These are phyloP conservation scores for Chydorus sphaericus DNA, from an alignment of 2,888 invertebrate genomes.

Conservation along the genomic window DNA sequence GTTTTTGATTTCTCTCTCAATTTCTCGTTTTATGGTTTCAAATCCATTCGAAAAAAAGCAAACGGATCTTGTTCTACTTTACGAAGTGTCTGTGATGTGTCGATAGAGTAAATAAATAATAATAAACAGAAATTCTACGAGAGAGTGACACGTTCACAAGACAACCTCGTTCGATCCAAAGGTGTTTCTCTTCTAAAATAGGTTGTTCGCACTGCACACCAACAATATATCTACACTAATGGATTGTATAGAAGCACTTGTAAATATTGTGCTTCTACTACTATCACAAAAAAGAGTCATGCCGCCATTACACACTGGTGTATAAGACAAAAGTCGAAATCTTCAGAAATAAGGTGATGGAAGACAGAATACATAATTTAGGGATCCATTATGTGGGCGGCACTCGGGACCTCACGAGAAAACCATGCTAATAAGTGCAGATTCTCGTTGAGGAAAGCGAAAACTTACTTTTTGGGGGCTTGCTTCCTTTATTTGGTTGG, in stretches of 20 bases:
- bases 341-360: background rate
- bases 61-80: background rate
- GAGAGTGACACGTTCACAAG: background rate
- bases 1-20: background rate
- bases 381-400: too few species aligned
- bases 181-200: too few species aligned
- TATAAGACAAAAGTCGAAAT: background rate
- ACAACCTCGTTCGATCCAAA: background rate
- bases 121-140: background rate
- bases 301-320: background rate
- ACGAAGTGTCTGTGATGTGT: slow-evolving; percentile 4
- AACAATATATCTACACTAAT: too few species aligned
- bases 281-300: too few species aligned
- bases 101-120: background rate
- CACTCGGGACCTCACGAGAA: too few species aligned
- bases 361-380: too few species aligned
- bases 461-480: slow-evolving; percentile 17
- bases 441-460: too few species aligned
- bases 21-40: background rate
- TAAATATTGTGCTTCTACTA: too few species aligned
- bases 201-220: too few species aligned
- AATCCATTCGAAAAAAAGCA: background rate
- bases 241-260: too few species aligned
- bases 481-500: slow-evolving; percentile 15
- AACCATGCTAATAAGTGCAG: too few species aligned